phyloP scores from a whole-genome alignment of 2,888 invertebrate species.

The Diploptera punctata region DNA sequence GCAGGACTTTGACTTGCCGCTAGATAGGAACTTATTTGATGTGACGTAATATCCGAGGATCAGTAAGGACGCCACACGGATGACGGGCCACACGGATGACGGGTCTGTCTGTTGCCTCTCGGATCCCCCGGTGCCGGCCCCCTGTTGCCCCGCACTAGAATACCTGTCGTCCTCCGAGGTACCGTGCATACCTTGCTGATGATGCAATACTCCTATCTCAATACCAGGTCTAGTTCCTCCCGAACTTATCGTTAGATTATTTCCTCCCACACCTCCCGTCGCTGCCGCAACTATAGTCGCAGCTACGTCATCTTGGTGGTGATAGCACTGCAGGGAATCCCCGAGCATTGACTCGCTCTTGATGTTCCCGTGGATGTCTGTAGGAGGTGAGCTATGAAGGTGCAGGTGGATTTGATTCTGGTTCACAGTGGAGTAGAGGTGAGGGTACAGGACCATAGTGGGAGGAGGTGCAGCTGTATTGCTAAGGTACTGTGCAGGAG shows the following conservation, averaged over 20 bases:
- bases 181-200: slow-evolving; percentile 44
- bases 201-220: slow-evolving; percentile 47
- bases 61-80: slow-evolving; percentile 53
- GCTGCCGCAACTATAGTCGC: slow-evolving; percentile 37
- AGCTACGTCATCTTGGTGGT: slow-evolving; percentile 46
- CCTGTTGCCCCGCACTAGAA: slow-evolving; percentile 18
- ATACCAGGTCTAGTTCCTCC: slow-evolving; percentile 42
- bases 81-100: slow-evolving; percentile 50
- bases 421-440: slow-evolving; percentile 83
- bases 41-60: slow-evolving; percentile 22
- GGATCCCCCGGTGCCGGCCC: slow-evolving; percentile 36
- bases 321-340: slow-evolving; percentile 29
- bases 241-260: slow-evolving; percentile 46
- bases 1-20: neutral
- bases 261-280: slow-evolving; percentile 41
- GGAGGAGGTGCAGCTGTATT: slow-evolving; percentile 60
- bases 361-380: slow-evolving; percentile 28
- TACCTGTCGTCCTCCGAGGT: slow-evolving; percentile 49
- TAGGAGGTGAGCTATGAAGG: slow-evolving; percentile 58
- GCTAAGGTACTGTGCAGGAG: slow-evolving; percentile 41
- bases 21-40: neutral
- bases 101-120: slow-evolving; percentile 48
- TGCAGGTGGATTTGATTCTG: slow-evolving; percentile 88
- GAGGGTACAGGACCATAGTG: slow-evolving; percentile 78
- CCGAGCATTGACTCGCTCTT: slow-evolving; percentile 16